These are phyloP conservation scores for Lithobius niger DNA, from an alignment of 1,140 invertebrate genomes.

Conservation along the genomic window DNA sequence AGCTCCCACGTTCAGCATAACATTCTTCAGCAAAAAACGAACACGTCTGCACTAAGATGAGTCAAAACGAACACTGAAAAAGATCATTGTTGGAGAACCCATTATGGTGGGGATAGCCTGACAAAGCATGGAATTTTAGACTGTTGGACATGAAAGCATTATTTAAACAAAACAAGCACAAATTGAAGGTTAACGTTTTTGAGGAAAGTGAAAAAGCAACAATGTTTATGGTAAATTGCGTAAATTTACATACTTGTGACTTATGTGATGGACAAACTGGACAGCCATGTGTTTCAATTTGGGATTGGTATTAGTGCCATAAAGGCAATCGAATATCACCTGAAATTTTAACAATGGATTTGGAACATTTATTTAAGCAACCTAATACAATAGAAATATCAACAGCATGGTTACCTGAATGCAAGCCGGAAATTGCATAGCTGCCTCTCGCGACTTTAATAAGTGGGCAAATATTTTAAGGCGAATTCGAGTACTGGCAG, in stretches of 20 bases:
- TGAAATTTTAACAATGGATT: slow-evolving; percentile 30
- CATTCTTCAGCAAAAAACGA: too few relatives aligned
- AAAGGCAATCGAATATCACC: slow-evolving; percentile 75
- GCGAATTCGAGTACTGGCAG: slow-evolving; percentile 63
- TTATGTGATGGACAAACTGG: slow-evolving; percentile 65
- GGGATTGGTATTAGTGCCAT: slow-evolving; percentile 64
- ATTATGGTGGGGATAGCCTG: too few relatives aligned
- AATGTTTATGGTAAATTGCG: too few relatives aligned
- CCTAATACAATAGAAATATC: not conserved
- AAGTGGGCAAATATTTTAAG: slow-evolving; percentile 73
- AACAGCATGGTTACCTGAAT: slow-evolving; percentile 48
- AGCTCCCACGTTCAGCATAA: too few relatives aligned
- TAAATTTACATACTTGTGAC: slow-evolving; percentile 56
- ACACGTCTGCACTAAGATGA: too few relatives aligned
- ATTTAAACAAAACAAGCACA: too few relatives aligned
- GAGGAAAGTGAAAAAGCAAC: too few relatives aligned
- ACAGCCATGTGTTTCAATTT: slow-evolving; percentile 65
- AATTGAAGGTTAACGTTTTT: too few relatives aligned
- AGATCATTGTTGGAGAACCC: too few relatives aligned
- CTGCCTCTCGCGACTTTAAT: slow-evolving; percentile 59
- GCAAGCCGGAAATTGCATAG: slow-evolving; percentile 59
- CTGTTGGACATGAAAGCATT: too few relatives aligned
- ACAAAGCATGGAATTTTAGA: too few relatives aligned
- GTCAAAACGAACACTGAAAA: too few relatives aligned
- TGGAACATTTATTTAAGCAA: not conserved